phyloP scores from a whole-genome alignment of 2,888 invertebrate species.

The Helleia helle region DNA sequence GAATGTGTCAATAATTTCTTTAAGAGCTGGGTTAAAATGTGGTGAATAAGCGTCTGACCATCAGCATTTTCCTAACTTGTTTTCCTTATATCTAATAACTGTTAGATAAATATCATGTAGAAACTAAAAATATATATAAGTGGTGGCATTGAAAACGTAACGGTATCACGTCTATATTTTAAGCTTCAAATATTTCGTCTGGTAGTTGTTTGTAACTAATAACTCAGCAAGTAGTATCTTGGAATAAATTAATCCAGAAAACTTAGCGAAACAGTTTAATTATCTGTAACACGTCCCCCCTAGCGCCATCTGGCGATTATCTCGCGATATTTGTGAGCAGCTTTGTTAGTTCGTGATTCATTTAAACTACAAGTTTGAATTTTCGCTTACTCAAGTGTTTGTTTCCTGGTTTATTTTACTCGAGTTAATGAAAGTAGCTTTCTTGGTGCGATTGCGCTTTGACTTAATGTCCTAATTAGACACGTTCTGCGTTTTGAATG shows the following conservation, averaged over 20 bases:
- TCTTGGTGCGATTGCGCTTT: slow-evolving; percentile 7
- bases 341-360: slow-evolving; percentile 1
- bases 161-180: too few relatives aligned
- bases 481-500: not conserved
- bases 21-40: too few relatives aligned
- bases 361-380: slow-evolving; percentile 8
- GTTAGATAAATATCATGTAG: too few relatives aligned
- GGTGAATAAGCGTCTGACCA: too few relatives aligned
- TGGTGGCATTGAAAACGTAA: too few relatives aligned
- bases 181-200: too few relatives aligned
- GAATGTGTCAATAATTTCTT: too few relatives aligned
- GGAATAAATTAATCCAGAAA: not conserved
- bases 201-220: too few relatives aligned
- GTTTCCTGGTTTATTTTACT: slow-evolving; percentile 8
- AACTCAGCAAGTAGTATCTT: not conserved
- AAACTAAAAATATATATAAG: too few relatives aligned
- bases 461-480: not conserved
- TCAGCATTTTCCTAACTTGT: too few relatives aligned
- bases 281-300: not conserved
- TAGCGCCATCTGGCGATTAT: not conserved
- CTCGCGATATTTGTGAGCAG: not conserved
- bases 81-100: too few relatives aligned
- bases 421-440: slow-evolving; percentile 4
- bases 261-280: not conserved
- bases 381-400: slow-evolving; percentile 2